Percentiles rank a stretch among this genome's conserved stretches.
Conservation (phyloP, 2,888 invertebrate species). For the Azorinus chamasolen region DNA sequence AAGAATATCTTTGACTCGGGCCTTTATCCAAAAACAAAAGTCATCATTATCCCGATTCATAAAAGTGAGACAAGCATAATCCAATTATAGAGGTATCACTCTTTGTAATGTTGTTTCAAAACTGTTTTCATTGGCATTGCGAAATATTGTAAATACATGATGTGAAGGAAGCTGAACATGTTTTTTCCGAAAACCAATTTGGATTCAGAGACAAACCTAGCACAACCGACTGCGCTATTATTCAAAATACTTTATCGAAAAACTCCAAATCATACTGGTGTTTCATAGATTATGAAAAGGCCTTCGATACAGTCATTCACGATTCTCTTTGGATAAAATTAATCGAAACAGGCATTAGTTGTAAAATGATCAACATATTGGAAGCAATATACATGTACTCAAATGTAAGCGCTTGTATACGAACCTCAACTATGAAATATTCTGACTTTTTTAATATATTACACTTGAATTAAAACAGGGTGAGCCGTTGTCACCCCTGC, state of each 20-base stretch:
- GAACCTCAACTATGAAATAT: no score
- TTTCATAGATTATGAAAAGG: constrained; percentile 25
- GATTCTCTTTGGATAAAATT: constrained; percentile 39
- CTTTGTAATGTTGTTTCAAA: constrained; percentile 40
- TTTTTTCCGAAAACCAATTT: constrained; percentile 22
- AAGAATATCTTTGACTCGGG: constrained; percentile 28
- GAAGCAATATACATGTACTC: no score
- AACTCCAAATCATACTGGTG: constrained; percentile 14
- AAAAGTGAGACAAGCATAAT: constrained; percentile 33
- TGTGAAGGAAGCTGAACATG: constrained; percentile 8
- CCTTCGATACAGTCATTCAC: constrained; percentile 22
- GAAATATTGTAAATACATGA: constrained; percentile 20
- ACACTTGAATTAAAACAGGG: constrained; percentile 30
- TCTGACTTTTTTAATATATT: constrained; percentile 19
- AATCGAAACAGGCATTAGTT: constrained; percentile 23
- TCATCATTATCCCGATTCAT: constrained; percentile 38
- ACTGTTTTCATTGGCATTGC: constrained; percentile 29
- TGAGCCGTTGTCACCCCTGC: constrained; percentile 25
- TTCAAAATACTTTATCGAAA: constrained; percentile 3
- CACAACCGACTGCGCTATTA: constrained; percentile 2
- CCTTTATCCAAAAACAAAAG: constrained; percentile 25
- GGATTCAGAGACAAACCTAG: constrained; percentile 18
- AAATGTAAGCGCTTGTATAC: no score
- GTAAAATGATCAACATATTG: no score
- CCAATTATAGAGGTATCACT: constrained; percentile 49